These are phyloP conservation scores for Synanthedon andrenaeformis DNA, from an alignment of 2,888 invertebrate genomes.

Conservation along the genomic window DNA sequence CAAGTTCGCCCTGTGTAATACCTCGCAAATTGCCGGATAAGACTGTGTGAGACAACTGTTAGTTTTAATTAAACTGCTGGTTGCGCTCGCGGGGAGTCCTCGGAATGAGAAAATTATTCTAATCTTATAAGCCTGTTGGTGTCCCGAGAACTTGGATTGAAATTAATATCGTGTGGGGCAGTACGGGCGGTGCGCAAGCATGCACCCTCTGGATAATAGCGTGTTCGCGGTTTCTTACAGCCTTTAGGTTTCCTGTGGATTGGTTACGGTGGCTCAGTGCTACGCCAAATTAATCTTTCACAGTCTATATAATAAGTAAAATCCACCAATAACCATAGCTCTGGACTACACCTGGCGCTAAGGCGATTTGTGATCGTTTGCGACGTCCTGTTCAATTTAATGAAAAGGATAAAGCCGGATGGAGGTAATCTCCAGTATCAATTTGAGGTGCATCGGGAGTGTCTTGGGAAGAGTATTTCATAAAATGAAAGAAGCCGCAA, in stretches of 20 bases:
- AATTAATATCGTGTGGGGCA: constrained; percentile 55
- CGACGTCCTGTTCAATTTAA: constrained; percentile 47
- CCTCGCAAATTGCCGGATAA: constrained; percentile 70
- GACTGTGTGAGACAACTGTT: constrained; percentile 71
- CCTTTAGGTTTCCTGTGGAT: background rate
- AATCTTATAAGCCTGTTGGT: constrained; percentile 66
- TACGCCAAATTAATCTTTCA: background rate
- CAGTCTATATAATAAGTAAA: background rate
- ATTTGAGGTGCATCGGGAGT: constrained; percentile 45
- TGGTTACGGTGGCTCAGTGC: background rate
- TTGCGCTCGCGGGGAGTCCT: constrained; percentile 59
- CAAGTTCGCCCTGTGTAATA: constrained; percentile 64
- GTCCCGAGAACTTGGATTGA: constrained; percentile 44
- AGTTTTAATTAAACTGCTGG: constrained; percentile 71
- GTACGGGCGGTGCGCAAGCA: constrained; percentile 15
- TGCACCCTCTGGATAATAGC: constrained; percentile 7
- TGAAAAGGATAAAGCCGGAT: constrained; percentile 51
- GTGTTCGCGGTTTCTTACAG: constrained; percentile 6
- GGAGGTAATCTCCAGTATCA: constrained; percentile 61
- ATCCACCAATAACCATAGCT: background rate
- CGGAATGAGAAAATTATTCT: constrained; percentile 68
- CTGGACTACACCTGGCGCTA: constrained; percentile 11
- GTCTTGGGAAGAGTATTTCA: constrained; percentile 58
- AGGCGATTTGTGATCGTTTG: constrained; percentile 34
- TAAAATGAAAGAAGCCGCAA: constrained; percentile 33